Conservation (phyloP, 2,113 vertebrate species). For the Hymenochirus boettgeri region DNA sequence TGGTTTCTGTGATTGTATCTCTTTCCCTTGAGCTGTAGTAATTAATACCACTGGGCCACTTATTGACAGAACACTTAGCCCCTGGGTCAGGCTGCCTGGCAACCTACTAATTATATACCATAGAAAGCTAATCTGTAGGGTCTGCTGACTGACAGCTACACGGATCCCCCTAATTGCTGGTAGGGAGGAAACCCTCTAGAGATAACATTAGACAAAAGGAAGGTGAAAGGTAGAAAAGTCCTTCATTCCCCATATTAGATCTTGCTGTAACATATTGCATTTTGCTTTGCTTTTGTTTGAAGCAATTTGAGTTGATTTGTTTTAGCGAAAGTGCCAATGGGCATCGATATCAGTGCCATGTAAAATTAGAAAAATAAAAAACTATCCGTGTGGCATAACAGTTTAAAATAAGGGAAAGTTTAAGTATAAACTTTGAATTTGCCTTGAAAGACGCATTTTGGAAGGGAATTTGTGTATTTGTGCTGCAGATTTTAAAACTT, state of each 20-base stretch:
- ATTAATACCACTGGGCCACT: slow-evolving; percentile 36
- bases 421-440: too few species aligned
- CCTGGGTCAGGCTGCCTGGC: slow-evolving; percentile 30
- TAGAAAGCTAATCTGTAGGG: slow-evolving; percentile 21
- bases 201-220: slow-evolving; percentile 7
- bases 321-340: neutral
- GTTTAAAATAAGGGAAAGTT: too few species aligned
- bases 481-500: too few species aligned
- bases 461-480: too few species aligned
- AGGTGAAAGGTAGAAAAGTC: neutral
- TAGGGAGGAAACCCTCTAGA: neutral
- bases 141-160: slow-evolving; percentile 18
- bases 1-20: neutral
- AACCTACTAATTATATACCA: slow-evolving; percentile 30
- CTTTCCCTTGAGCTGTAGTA: neutral
- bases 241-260: neutral
- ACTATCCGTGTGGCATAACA: too few species aligned
- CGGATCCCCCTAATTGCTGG: slow-evolving; percentile 15
- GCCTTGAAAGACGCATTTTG: too few species aligned
- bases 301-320: neutral
- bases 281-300: neutral
- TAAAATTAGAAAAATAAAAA: too few species aligned
- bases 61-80: slow-evolving; percentile 23
- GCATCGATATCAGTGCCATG: neutral
- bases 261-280: neutral